phyloP scores from a whole-genome alignment of 1,140 invertebrate species.

The Apocrypta bakeri region DNA sequence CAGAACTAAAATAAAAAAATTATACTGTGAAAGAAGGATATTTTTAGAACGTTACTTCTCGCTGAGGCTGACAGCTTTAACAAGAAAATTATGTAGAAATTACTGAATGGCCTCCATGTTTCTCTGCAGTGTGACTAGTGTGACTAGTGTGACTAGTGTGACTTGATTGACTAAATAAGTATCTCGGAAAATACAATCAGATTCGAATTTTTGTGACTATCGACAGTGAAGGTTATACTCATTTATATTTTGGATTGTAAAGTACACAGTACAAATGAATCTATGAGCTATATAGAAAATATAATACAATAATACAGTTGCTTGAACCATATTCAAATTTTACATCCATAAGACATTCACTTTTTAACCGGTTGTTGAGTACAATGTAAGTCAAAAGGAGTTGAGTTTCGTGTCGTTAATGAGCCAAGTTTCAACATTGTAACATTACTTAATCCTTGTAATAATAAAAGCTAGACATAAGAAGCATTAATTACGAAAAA shows the following conservation, averaged over 20 bases:
- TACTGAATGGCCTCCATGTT: neutral
- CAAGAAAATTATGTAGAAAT: conserved; percentile 18
- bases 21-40: neutral
- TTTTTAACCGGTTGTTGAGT: neutral
- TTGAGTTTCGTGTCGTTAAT: neutral
- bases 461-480: neutral
- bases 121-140: neutral
- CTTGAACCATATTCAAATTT: too few species aligned
- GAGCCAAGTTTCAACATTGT: neutral
- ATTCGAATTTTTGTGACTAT: conserved; percentile 19
- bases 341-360: too few species aligned
- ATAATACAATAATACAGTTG: too few species aligned
- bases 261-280: neutral
- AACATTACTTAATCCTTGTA: neutral
- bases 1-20: too few species aligned
- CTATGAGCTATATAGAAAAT: too few species aligned
- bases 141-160: neutral
- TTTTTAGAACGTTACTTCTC: neutral
- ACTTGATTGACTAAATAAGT: conserved; percentile 21
- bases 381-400: neutral
- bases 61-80: neutral
- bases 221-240: neutral
- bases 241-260: neutral
- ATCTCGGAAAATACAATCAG: conserved; percentile 8
- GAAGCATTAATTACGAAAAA: neutral